Conservation (phyloP, 1,140 invertebrate species). For the Centruroides vittatus region DNA sequence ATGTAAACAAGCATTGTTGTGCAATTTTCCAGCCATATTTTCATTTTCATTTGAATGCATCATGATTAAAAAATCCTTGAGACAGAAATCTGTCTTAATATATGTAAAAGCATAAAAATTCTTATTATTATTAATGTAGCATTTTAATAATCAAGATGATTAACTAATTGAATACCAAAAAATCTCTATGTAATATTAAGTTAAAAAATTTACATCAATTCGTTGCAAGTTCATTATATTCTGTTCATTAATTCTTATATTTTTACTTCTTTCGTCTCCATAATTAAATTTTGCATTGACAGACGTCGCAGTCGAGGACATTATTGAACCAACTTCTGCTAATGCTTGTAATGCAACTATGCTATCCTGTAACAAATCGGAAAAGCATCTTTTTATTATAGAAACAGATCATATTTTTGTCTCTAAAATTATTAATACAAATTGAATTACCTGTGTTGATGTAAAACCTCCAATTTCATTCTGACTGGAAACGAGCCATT, state of each 20-base stretch:
- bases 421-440: too few species aligned
- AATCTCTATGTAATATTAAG: background rate
- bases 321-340: conserved; percentile 48
- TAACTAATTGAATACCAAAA: too few species aligned
- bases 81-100: too few species aligned
- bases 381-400: too few species aligned
- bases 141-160: too few species aligned
- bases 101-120: too few species aligned
- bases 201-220: conserved; percentile 6
- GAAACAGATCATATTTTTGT: too few species aligned
- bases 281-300: conserved; percentile 37
- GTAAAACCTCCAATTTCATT: conserved; percentile 69
- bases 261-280: conserved; percentile 2
- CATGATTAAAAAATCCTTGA: too few species aligned
- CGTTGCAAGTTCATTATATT: conserved; percentile 3
- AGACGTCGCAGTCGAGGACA: conserved; percentile 35
- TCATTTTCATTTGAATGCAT: too few species aligned
- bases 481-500: conserved; percentile 66
- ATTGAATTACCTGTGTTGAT: conserved; percentile 43
- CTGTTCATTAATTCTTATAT: background rate
- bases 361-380: conserved; percentile 40
- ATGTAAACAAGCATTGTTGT: too few species aligned
- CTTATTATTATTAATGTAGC: too few species aligned
- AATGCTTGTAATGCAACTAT: conserved; percentile 52
- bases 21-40: too few species aligned